Evolutionary conservation across 1,140 invertebrate genomes (phyloP), one percentile per base, ranked within the genome.

Genomic region (Leptinotarsa lineolata): DNA sequence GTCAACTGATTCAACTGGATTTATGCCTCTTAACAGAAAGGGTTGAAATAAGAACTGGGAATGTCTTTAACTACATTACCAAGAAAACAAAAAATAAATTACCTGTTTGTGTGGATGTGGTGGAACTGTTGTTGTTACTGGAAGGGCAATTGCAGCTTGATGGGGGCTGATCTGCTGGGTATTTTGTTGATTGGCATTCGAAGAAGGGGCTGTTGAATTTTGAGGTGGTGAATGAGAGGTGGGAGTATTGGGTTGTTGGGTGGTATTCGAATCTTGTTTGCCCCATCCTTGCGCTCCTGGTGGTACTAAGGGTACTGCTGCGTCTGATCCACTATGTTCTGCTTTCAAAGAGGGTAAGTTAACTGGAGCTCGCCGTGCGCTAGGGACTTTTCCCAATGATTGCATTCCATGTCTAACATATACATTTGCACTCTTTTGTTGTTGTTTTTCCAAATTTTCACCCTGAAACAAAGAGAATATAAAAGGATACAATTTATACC

Each of bases 281-380:
- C 83, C 83, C 83, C 83, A 84, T 84, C 83, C 83, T 83, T 81
- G 79, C 64, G 81, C 82, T 64, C 82, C 82, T 69, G 83, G 82
- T 58, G 83, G 83, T 76, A 84, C 83, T 78, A 84, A 78, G 67
- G 83, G 82, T 77, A 85, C 82, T 45, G 83, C 82, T 72, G 84
- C 79, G 77, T 83, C 83, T 72, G 80, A 81, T 54, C 82, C 84
- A 71, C 80, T 84, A 73, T 83, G 79, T 91, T 98, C 96, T 86
- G 95, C 96, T 90, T 97, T 98, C 87, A 98, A 88, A 91, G 96
- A 97, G 86, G 97, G 96, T 88, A 98, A 89, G 91, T 97, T 97
- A 84, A 95, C 95, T 86, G 97, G 97, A 87, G 95, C 94, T 86
- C 96, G 93, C 87, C 96, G 92, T 86, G 94, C 93, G 86, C 92